Percentiles rank a stretch among this genome's conserved stretches.
phyloP scores from a whole-genome alignment of 92 coral and sea anemone genomes.

The Bergia sp. region DNA sequence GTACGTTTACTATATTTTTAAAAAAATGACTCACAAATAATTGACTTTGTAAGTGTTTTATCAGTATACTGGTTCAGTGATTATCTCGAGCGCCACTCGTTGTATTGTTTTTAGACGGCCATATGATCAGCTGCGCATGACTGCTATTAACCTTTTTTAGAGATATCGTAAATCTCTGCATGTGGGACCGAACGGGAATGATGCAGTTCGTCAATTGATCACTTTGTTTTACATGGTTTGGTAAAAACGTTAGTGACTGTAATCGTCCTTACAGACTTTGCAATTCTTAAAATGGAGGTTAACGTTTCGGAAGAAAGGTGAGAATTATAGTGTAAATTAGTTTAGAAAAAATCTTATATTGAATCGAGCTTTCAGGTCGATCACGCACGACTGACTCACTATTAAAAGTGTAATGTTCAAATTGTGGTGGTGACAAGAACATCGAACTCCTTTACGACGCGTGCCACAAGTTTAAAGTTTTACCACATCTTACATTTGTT shows the following conservation, averaged over 20 bases:
- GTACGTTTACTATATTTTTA: too few species aligned
- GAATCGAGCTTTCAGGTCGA: neutral
- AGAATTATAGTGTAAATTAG: neutral
- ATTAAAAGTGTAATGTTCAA: neutral
- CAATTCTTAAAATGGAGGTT: neutral
- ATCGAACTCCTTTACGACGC: neutral
- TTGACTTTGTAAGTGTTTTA: slow-evolving; percentile 19
- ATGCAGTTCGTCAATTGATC: neutral
- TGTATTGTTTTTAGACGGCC: neutral
- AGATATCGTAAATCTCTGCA: neutral
- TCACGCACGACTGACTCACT: slow-evolving; percentile 21
- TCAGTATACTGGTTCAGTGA: neutral
- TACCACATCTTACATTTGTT: neutral
- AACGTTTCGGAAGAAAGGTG: neutral
- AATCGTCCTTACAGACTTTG: neutral
- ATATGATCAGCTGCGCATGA: neutral
- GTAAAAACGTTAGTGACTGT: neutral
- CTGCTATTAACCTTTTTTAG: neutral
- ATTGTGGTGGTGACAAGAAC: neutral
- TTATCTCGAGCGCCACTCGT: neutral
- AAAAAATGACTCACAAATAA: neutral
- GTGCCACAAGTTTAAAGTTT: slow-evolving; percentile 1
- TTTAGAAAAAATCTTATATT: neutral
- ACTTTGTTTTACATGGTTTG: neutral
- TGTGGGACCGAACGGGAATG: neutral